Base-by-base conservation (phyloP, 2,113 vertebrate species). In the Romanogobio albipinnatus region DNA sequence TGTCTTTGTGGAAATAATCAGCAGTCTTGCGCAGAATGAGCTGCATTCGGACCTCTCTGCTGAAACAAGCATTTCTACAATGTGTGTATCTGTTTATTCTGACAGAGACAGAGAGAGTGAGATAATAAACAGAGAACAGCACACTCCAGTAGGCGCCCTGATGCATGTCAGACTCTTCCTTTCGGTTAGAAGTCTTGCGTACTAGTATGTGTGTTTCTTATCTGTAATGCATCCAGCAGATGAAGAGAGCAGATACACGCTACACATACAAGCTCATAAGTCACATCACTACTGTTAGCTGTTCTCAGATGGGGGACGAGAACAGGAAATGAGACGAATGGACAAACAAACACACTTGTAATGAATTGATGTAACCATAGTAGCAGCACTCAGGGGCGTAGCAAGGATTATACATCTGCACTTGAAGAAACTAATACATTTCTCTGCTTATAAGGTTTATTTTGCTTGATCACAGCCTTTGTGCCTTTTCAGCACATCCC, bases 71-170 rank as follows among this genome's bases (percentile, higher is more conserved):
- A 24, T 61, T 78, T 61, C 56, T 78, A 26, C 71, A 36, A 36
- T 47, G 39, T 74, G 45, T 64, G 76, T 80, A 64, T 15, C 66
- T 85, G 84, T 85, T 56, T 64, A 78, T 36, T 61, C 33, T n/a
- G 33, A 78, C 53, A 61, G 36, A 43, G 68, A 59, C 71, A 15
- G 71, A 74, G 53, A 70, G 68, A 74, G 81, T 74, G 33, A 43
- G 81, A 61, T 78, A 78, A 61, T 61, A 78, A 78, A 78, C 36
- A n/a, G 56, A 61, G 53, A 78, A 36, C 11, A 24, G 15, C 29
- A 84, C 11, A 51, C 43, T 84, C 15, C 36, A 75, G 39, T 61
- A 29, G 26, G 53, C 47, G 9, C 24, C 24, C 61, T 58, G 71
- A 53, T 83, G 82, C 19, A 10, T 75, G 71, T 62, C 39, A 17